Conservation (phyloP, 2,888 invertebrate species). For the Gasteruption jaculator region DNA sequence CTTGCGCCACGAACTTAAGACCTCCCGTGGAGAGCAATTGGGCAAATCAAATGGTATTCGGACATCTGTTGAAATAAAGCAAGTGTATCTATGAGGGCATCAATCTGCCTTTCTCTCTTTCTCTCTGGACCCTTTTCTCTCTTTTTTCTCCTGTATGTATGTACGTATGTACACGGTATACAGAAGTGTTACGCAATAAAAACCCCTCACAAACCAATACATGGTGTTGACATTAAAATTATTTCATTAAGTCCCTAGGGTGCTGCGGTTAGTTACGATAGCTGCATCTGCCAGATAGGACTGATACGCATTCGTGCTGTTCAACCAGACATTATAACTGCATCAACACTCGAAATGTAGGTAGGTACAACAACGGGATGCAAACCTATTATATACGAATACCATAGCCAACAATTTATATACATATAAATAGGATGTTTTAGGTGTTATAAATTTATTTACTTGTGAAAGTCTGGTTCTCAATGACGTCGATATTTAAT, state of each 20-base stretch:
- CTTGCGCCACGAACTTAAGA: constrained; percentile 11
- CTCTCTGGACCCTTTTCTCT: no score
- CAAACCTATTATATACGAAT: no score
- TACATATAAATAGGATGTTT: no score
- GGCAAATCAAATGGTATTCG: constrained; percentile 31
- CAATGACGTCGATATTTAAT: no score
- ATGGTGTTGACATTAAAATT: constrained; percentile 28
- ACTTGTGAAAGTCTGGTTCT: no score
- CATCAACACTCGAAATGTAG: no score
- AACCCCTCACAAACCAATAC: constrained; percentile 2
- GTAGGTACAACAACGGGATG: no score
- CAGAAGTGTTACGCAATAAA: constrained; percentile 12
- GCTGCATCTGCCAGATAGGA: constrained; percentile 19
- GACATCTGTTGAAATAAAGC: constrained; percentile 27
- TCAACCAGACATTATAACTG: no score
- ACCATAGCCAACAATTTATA: no score
- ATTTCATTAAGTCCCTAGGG: constrained; percentile 27
- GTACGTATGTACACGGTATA: constrained; percentile 15
- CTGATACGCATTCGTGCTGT: no score
- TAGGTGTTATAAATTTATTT: no score
- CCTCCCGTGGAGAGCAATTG: constrained; percentile 34
- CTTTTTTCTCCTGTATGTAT: no score
- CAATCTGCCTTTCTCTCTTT: not conserved
- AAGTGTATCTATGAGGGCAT: constrained; percentile 10
- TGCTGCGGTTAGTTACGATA: constrained; percentile 11